Conservation (phyloP, 2,113 vertebrate genomes). For the Neopipo cinnamomea region DNA sequence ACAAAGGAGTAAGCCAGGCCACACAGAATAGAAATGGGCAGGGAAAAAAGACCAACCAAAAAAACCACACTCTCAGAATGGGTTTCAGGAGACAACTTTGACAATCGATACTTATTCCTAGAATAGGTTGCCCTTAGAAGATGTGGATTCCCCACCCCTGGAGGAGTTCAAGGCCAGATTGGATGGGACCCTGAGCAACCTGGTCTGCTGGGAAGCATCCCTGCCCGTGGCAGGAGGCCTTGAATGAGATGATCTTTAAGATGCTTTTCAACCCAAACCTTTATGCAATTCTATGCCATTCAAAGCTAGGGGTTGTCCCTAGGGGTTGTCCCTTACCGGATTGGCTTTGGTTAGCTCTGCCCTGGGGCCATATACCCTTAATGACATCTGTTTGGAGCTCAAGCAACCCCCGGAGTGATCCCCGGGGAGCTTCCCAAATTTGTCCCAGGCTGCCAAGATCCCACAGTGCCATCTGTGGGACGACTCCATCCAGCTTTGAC, state of each 20-base stretch:
- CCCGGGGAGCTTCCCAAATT: not conserved
- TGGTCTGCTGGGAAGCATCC: not conserved
- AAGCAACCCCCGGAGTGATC: not conserved
- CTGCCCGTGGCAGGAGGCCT: not conserved
- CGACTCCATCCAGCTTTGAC: not conserved
- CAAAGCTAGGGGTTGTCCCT: not conserved
- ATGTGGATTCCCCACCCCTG: not conserved
- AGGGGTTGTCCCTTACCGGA: not conserved
- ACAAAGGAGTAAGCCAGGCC: not conserved
- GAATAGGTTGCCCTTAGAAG: not conserved
- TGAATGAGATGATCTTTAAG: not conserved
- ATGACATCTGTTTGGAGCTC: not conserved
- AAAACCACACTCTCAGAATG: not conserved
- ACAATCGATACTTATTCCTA: not conserved
- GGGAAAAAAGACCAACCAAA: not conserved
- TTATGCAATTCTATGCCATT: not conserved
- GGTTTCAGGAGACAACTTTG: not conserved
- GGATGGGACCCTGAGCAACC: rapidly evolving
- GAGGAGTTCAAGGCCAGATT: not conserved
- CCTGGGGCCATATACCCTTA: not conserved
- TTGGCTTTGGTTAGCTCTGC: rapidly evolving
- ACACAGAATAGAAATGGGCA: not conserved
- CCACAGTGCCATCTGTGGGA: not conserved
- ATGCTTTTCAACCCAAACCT: not conserved
- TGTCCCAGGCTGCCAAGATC: not conserved